phyloP scores from a whole-genome alignment of 1,140 invertebrate genomes.

The Lucilia cuprina region DNA sequence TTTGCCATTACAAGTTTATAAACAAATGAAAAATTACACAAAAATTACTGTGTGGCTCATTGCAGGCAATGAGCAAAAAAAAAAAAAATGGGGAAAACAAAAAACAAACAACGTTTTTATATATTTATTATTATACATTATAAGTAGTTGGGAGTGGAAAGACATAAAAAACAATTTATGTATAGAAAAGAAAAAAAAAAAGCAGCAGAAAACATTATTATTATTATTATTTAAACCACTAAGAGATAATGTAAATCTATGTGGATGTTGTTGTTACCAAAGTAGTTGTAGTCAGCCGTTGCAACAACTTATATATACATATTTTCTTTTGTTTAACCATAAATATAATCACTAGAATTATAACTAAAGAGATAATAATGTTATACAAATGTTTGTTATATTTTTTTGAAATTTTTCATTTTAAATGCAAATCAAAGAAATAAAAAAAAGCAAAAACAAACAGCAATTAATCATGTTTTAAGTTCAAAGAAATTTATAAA shows the following conservation, averaged over 20 bases:
- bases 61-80: background rate
- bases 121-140: background rate
- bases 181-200: background rate
- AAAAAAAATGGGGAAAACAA: background rate
- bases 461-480: background rate
- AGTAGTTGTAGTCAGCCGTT: background rate
- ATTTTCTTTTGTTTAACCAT: conserved; percentile 12
- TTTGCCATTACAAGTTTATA: conserved; percentile 24
- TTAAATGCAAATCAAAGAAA: background rate
- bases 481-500: background rate
- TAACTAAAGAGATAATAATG: conserved; percentile 21
- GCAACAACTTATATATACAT: background rate
- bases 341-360: conserved; percentile 20
- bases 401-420: background rate
- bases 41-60: background rate
- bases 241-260: conserved; percentile 25
- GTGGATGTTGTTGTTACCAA: background rate
- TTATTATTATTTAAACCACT: conserved; percentile 16
- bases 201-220: background rate
- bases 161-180: background rate
- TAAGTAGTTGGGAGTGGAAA: conserved; percentile 27
- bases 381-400: background rate
- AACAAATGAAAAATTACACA: conserved; percentile 20
- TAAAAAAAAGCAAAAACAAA: conserved; percentile 1
- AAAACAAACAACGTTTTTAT: background rate